phyloP scores from a whole-genome alignment of 2,113 vertebrate species.

The Panurus biarmicus region DNA sequence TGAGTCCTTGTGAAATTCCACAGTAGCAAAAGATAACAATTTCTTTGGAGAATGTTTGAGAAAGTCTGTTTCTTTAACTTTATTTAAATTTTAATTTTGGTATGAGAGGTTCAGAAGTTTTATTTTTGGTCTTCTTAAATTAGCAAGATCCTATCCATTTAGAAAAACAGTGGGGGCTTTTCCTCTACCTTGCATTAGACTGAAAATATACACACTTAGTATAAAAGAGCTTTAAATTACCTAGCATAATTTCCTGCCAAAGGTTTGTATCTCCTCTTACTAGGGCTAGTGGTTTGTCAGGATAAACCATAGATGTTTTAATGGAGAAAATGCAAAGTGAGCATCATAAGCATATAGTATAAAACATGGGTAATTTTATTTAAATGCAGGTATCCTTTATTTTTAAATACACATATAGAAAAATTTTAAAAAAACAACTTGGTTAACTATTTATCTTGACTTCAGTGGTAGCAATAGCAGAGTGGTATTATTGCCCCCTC shows the following conservation, averaged over 20 bases:
- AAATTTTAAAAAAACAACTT: background rate
- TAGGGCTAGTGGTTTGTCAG: background rate
- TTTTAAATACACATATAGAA: background rate
- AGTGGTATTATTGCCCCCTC: background rate
- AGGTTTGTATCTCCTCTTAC: background rate
- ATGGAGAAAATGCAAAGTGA: background rate
- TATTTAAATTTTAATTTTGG: background rate
- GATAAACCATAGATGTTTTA: background rate
- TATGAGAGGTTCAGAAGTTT: background rate
- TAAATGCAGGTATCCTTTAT: background rate
- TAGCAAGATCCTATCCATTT: background rate
- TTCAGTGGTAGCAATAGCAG: background rate
- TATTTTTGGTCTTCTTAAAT: background rate
- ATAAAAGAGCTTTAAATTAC: background rate
- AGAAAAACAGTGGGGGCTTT: background rate
- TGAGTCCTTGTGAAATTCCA: background rate
- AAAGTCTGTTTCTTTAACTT: background rate
- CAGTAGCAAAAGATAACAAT: background rate
- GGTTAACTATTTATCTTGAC: background rate
- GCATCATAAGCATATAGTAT: background rate
- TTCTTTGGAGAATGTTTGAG: background rate
- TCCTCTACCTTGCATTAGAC: background rate
- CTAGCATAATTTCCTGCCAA: background rate
- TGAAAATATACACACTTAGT: background rate
- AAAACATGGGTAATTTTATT: background rate